phyloP scores from a whole-genome alignment of 2,888 invertebrate genomes.

The Rambutsinella grinnellia region DNA sequence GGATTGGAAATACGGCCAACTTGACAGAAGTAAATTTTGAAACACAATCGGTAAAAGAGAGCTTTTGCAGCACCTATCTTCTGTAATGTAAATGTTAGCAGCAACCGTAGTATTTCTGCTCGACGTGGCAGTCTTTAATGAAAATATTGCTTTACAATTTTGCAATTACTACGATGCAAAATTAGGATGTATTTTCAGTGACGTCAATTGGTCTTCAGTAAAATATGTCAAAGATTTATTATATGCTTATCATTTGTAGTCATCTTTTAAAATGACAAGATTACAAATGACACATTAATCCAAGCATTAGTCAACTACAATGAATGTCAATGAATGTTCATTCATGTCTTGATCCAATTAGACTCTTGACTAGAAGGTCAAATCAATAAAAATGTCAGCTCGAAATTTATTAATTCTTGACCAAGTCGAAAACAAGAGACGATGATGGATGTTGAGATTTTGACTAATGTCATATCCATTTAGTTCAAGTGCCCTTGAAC shows the following conservation, averaged over 20 bases:
- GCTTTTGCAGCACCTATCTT: not conserved
- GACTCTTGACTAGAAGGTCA: not conserved
- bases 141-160: too few species aligned
- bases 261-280: not conserved
- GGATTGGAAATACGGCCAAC: too few species aligned
- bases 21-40: too few species aligned
- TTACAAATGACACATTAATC: not conserved
- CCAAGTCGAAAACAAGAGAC: too few species aligned
- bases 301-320: not conserved
- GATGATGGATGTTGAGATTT: not conserved
- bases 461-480: too few species aligned
- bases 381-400: not conserved
- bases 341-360: not conserved
- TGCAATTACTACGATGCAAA: too few species aligned
- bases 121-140: too few species aligned
- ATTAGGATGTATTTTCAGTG: not conserved
- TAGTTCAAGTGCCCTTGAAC: not conserved
- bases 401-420: too few species aligned
- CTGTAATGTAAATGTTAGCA: conserved; percentile 26
- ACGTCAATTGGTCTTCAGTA: too few species aligned
- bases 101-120: too few species aligned
- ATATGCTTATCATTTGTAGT: too few species aligned
- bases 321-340: not conserved
- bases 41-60: not conserved
- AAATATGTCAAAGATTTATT: too few species aligned